These are phyloP conservation scores for Alces alces DNA, from an alignment of 2,113 vertebrate species.

Conservation along the genomic window DNA sequence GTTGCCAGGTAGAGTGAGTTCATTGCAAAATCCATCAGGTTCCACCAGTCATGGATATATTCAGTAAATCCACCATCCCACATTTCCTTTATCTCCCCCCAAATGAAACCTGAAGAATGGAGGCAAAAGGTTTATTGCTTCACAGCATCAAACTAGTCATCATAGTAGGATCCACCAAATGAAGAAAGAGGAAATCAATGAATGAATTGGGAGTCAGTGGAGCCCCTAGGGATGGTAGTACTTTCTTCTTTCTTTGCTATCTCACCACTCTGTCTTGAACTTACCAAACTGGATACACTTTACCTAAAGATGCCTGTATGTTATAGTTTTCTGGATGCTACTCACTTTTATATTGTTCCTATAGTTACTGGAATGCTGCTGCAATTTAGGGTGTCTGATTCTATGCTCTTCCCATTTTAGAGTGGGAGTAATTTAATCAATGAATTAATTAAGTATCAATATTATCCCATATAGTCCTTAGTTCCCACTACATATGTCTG, in stretches of 20 bases:
- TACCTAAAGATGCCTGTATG: background rate
- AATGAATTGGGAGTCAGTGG: background rate
- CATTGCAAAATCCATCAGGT: constrained; percentile 98
- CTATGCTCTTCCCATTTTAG: background rate
- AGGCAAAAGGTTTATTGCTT: constrained; percentile 51
- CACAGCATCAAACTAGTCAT: background rate
- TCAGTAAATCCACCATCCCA: constrained; percentile 97
- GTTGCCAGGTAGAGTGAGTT: constrained; percentile 97
- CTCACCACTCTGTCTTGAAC: background rate
- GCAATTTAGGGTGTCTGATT: constrained; percentile 11
- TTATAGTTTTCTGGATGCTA: background rate
- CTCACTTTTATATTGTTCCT: background rate
- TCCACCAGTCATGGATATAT: constrained; percentile 98
- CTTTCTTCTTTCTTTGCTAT: background rate
- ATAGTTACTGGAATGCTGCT: background rate
- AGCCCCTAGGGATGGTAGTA: background rate
- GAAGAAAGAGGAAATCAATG: background rate
- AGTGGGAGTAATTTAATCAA: background rate
- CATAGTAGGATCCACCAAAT: background rate
- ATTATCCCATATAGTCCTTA: background rate
- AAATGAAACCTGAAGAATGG: constrained; percentile 91
- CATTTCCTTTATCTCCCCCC: constrained; percentile 99
- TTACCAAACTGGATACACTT: background rate
- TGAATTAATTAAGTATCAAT: background rate
- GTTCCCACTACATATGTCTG: background rate